These are phyloP conservation scores for Phyllotis vaccarum DNA, from an alignment of 2,797 vertebrate species.

Conservation along the genomic window DNA sequence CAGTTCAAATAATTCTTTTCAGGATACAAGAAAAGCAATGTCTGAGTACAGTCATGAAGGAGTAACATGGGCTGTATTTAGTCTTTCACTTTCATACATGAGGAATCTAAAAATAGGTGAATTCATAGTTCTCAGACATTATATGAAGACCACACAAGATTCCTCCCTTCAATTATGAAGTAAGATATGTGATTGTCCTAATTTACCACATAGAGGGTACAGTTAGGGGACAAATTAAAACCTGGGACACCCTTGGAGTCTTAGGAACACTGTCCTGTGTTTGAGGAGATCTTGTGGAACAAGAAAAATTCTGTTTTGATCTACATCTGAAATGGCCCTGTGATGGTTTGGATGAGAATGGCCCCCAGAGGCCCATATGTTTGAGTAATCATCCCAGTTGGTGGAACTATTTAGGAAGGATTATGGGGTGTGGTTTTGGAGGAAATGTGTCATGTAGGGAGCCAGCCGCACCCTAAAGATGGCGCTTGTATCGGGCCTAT, in stretches of 20 bases:
- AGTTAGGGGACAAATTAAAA: conserved; percentile 13
- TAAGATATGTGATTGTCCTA: not conserved
- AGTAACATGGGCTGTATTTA: not conserved
- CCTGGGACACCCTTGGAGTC: not conserved
- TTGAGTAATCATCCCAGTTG: not conserved
- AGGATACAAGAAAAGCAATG: conserved; percentile 16
- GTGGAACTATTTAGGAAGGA: not conserved
- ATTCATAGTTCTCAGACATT: not conserved
- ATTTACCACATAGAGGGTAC: not conserved
- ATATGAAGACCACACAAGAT: not conserved
- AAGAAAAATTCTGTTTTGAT: not conserved
- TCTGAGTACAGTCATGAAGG: not conserved
- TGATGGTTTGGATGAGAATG: not conserved
- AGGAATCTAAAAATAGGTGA: not conserved
- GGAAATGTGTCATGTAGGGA: too few species aligned
- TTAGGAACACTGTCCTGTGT: not conserved
- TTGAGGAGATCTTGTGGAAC: not conserved
- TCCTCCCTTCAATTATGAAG: not conserved
- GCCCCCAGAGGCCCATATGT: not conserved
- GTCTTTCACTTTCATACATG: not conserved
- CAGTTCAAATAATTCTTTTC: not conserved
- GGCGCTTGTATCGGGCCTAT: too few species aligned
- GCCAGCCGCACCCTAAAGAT: too few species aligned
- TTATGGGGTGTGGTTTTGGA: not conserved
- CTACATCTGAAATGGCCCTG: not conserved